Evolutionary conservation across 2,113 vertebrate genomes (phyloP).

Genomic region (Scophthalmus maximus): DNA sequence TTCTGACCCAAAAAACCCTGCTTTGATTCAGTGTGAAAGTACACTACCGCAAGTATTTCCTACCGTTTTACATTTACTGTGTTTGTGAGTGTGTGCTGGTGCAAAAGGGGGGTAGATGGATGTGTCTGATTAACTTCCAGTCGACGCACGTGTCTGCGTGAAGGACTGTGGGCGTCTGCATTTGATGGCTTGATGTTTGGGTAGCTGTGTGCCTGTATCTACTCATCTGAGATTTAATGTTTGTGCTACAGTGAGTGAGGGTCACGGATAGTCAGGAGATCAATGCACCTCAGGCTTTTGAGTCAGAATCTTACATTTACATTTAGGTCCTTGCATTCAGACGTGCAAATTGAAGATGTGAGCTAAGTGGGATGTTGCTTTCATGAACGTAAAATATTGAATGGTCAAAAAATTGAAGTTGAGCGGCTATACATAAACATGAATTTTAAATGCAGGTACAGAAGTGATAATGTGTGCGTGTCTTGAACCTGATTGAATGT

Average conservation of each 20-base stretch:
- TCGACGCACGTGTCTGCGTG: constrained; percentile 41
- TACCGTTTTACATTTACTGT: constrained; percentile 11
- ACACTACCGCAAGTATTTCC: constrained; percentile 24
- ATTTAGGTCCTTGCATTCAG: constrained; percentile 12
- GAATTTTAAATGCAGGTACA: constrained; percentile 2
- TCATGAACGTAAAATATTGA: constrained; percentile 1
- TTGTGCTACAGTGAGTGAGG: constrained; percentile 3
- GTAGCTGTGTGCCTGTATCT: constrained; percentile 32
- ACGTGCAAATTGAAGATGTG: constrained; percentile 19
- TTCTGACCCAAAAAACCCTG: constrained; percentile 32
- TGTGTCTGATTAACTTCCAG: constrained; percentile 61
- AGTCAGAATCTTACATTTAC: constrained; percentile 18
- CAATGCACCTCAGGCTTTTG: constrained; percentile 19
- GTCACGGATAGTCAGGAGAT: constrained; percentile 36
- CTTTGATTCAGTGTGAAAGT: constrained; percentile 52
- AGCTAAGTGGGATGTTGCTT: background rate
- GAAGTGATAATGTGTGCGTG: background rate
- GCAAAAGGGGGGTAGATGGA: constrained; percentile 12
- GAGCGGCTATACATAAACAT: background rate
- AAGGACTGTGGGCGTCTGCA: constrained; percentile 42
- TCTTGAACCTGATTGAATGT: too few relatives aligned
- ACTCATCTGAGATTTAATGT: constrained; percentile 32
- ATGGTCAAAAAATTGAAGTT: constrained; percentile 4
- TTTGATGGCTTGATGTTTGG: constrained; percentile 49
- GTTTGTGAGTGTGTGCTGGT: constrained; percentile 13